These are phyloP conservation scores for Pycnomerus fuliginosus DNA, from an alignment of 2,888 invertebrate genomes.

Conservation along the genomic window DNA sequence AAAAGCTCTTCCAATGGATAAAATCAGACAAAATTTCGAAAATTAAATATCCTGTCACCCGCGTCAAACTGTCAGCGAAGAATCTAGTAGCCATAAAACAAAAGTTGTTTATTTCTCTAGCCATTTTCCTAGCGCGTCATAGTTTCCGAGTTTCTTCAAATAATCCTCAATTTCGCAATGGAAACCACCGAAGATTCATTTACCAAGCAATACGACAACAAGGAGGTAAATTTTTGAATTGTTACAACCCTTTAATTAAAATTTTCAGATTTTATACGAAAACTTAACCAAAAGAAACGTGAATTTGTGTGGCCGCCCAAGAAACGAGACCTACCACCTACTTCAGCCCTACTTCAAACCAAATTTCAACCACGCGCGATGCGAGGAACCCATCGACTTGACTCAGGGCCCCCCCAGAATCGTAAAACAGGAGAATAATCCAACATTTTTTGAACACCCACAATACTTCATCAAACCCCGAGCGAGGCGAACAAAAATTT, in stretches of 20 bases:
- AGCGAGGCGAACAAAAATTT: constrained; percentile 12
- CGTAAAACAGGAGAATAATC: constrained; percentile 4
- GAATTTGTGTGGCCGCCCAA: constrained; percentile 3
- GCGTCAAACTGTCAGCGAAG: no score
- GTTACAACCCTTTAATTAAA: neutral
- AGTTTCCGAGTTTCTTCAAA: constrained; percentile 19
- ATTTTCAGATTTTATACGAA: neutral
- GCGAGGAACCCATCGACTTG: constrained; percentile 30
- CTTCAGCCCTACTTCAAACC: constrained; percentile 11
- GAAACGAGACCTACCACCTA: constrained; percentile 10
- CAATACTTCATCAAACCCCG: neutral
- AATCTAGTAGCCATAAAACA: no score
- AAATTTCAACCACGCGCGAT: constrained; percentile 3
- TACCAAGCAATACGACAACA: constrained; percentile 31
- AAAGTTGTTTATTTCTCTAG: neutral
- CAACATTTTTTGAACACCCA: neutral
- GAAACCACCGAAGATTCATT: constrained; percentile 31
- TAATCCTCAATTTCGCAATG: constrained; percentile 27
- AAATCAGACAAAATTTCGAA: no score
- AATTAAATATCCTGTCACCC: no score
- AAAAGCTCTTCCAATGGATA: no score
- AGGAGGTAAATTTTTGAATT: constrained; percentile 18
- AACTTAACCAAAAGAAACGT: neutral
- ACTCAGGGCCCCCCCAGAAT: constrained; percentile 14
- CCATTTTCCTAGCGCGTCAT: neutral